Evolutionary conservation across 2,113 vertebrate species (phyloP), one percentile per base, ranked within the genome.

Genomic region (Chrysochloris asiatica): DNA sequence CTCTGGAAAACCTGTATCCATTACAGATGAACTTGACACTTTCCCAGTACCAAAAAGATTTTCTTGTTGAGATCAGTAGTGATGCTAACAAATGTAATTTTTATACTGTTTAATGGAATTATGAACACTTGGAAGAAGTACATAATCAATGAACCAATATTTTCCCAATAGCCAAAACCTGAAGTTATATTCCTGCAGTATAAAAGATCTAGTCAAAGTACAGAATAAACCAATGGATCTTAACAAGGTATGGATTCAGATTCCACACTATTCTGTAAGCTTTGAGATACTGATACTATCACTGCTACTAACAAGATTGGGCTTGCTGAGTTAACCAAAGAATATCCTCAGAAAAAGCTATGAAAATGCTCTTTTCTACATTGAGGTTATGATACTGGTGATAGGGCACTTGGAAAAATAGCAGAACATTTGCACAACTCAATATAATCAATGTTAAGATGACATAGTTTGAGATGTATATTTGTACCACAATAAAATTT

Each of bases 261-360:
- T 72, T 48, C 45, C 36, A 63, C 45, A 50, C 85, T 56, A 71
- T 43, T 71, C 33, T n/a, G n/a, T 82, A 88, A 85, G 33, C 30
- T 88, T 85, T 86, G 54, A 76, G 52, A 90, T 88, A 69, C 56
- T 16, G n/a, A n/a, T n/a, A n/a, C n/a, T n/a, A n/a, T n/a, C n/a
- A n/a, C n/a, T n/a, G n/a, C n/a, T n/a, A n/a, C n/a, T n/a, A n/a
- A n/a, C n/a, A n/a, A 22, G 61, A 8, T 4, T 33, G n/a, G n/a
- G n/a, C n/a, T n/a, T 56, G 17, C 73, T 0, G 1, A 61, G 17
- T 84, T 75, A 73, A n/a, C 50, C 80, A 86, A 78, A 87, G 71
- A 75, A 76, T 41, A 82, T 14, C 41, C 63, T 47, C 26, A 33
- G 38, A 76, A 82, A 72, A 85, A 63, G 5, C 59, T n/a, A 84